Evolutionary conservation across 1,140 invertebrate genomes (phyloP).

Genomic region (Battus philenor): DNA sequence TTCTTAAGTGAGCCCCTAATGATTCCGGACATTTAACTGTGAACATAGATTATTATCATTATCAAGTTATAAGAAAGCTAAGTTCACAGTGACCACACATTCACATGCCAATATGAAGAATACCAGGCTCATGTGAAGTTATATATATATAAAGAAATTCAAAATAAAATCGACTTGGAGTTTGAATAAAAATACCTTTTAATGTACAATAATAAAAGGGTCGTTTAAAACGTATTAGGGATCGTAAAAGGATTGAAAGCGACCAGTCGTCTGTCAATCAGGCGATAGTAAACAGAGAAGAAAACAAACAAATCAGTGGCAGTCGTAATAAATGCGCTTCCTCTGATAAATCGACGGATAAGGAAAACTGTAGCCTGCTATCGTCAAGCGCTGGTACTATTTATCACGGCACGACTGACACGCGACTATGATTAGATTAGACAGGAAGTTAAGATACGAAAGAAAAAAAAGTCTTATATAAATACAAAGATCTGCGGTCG

Average conservation of each 20-base stretch:
- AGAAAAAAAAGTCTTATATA: too few relatives aligned
- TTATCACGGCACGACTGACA: constrained; percentile 7
- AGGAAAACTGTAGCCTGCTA: constrained; percentile 3
- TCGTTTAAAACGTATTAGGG: constrained; percentile 2
- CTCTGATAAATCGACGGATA: constrained; percentile 1
- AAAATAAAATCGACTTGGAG: too few relatives aligned
- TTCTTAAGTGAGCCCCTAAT: constrained; percentile 83
- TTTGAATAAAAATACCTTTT: too few relatives aligned
- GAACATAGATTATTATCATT: too few relatives aligned
- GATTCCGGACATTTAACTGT: constrained; percentile 83
- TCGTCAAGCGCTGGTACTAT: neutral
- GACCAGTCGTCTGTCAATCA: neutral
- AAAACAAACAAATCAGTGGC: constrained; percentile 13
- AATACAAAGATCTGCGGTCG: too few relatives aligned
- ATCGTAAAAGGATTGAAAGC: neutral
- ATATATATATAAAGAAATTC: too few relatives aligned
- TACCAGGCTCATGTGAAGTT: too few relatives aligned
- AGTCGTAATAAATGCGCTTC: constrained; percentile 7
- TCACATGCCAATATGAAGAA: too few relatives aligned
- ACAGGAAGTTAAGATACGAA: neutral
- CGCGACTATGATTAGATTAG: constrained; percentile 5
- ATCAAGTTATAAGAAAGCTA: too few relatives aligned
- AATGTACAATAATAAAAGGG: too few relatives aligned
- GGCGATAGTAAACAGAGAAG: constrained; percentile 1
- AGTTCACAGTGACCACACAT: too few relatives aligned